Evolutionary conservation across 2,888 invertebrate species (phyloP).

Genomic region (Rhorus exstirpatorius): DNA sequence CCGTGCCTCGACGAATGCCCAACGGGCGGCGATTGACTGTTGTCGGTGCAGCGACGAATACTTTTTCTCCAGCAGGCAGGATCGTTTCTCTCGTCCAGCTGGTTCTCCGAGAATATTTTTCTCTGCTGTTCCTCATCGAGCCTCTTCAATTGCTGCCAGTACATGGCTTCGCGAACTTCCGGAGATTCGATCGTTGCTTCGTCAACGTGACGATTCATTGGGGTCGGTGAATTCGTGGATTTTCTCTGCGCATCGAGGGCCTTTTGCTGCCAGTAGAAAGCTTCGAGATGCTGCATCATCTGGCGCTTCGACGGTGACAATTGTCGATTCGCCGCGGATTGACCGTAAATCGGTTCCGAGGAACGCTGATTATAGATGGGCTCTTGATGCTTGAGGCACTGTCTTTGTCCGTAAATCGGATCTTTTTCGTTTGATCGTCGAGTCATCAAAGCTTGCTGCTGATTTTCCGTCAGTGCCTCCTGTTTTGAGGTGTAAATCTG

Average conservation of each 20-base stretch:
- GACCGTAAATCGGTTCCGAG: constrained; percentile 73
- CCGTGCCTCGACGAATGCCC: constrained; percentile 70
- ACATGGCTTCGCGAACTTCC: constrained; percentile 88
- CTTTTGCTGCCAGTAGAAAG: constrained; percentile 84
- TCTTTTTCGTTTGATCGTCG: constrained; percentile 37
- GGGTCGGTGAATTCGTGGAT: constrained; percentile 67
- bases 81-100: constrained; percentile 69
- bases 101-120: constrained; percentile 80
- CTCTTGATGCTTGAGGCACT: constrained; percentile 68
- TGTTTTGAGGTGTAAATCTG: constrained; percentile 55
- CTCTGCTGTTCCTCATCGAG: constrained; percentile 88
- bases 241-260: constrained; percentile 81
- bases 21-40: constrained; percentile 49
- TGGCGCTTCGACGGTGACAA: constrained; percentile 81
- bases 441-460: constrained; percentile 40
- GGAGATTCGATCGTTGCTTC: constrained; percentile 75
- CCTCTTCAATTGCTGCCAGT: constrained; percentile 90
- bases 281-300: constrained; percentile 82
- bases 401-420: constrained; percentile 61
- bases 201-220: constrained; percentile 9
- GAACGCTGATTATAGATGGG: constrained; percentile 72
- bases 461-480: constrained; percentile 29
- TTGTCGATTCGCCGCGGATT: constrained; percentile 68
- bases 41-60: constrained; percentile 62
- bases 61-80: constrained; percentile 70